phyloP scores from a whole-genome alignment of 1,140 invertebrate species.

The Ptiloglossa arizonensis region DNA sequence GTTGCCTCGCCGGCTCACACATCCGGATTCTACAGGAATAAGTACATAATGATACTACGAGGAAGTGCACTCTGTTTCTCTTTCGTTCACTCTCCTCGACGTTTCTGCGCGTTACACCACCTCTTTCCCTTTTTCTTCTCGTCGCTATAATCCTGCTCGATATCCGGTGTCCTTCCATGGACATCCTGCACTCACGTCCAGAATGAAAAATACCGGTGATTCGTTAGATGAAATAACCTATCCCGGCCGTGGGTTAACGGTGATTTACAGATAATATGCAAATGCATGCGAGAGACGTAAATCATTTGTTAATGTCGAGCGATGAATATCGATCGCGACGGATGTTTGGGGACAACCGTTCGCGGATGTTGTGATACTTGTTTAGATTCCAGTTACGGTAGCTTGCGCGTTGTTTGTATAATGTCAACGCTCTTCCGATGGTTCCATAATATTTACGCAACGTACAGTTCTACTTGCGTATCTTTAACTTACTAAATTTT shows the following conservation, averaged over 20 bases:
- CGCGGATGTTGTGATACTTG: neutral
- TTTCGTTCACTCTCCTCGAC: neutral
- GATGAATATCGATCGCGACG: conserved; percentile 3
- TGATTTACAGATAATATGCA: neutral
- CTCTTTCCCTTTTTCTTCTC: neutral
- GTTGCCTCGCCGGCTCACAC: conserved; percentile 14
- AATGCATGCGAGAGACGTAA: neutral
- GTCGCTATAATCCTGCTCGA: neutral
- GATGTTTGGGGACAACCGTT: neutral
- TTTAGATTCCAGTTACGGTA: neutral
- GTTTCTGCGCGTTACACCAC: neutral
- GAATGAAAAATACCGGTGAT: conserved; percentile 13
- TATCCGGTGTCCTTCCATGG: neutral
- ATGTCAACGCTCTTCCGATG: neutral
- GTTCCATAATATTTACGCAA: too few species aligned
- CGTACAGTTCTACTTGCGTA: too few species aligned
- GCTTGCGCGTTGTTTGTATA: neutral
- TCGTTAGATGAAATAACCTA: conserved; percentile 1
- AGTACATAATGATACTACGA: conserved; percentile 26
- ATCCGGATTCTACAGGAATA: conserved; percentile 45
- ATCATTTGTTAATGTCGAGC: conserved; percentile 10
- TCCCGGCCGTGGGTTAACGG: neutral
- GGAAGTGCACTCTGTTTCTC: conserved; percentile 5
- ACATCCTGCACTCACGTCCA: neutral
- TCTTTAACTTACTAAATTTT: too few species aligned